A percentile compares a stretch with the other conserved stretches of the same genome.
Evolutionary conservation across 1,140 invertebrate species (phyloP).

Genomic region (Ostrea edulis): DNA sequence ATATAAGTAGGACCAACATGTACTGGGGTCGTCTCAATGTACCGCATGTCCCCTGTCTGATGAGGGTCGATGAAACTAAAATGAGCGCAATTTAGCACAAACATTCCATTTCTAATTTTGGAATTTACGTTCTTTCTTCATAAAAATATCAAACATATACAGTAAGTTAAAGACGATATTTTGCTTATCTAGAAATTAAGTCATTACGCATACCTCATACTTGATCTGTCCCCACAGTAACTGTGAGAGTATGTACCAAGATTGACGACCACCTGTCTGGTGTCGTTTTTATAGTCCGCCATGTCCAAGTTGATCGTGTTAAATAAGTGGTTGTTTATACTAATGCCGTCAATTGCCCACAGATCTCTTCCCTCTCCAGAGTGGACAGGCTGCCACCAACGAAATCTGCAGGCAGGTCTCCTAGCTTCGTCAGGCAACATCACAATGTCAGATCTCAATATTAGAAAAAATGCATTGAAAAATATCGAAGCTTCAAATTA

Average conservation of each 20-base stretch:
- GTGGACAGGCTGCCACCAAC: constrained; percentile 79
- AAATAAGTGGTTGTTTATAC: constrained; percentile 73
- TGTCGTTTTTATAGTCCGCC: constrained; percentile 57
- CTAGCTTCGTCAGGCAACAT: constrained; percentile 70
- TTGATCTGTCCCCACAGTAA: constrained; percentile 73
- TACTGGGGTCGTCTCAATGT: constrained; percentile 77
- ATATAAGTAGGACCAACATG: constrained; percentile 79
- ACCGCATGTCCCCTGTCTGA: constrained; percentile 66
- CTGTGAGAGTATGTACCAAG: constrained; percentile 72
- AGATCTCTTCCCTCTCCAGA: constrained; percentile 79
- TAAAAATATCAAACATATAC: no score
- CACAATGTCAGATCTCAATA: constrained; percentile 74
- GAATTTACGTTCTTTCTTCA: no score
- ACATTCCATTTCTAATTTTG: no score
- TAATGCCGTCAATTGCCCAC: constrained; percentile 80
- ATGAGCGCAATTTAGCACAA: not conserved
- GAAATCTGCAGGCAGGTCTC: constrained; percentile 75
- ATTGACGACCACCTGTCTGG: constrained; percentile 67
- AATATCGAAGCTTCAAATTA: no score
- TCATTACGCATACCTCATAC: constrained; percentile 65
- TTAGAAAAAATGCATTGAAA: not conserved
- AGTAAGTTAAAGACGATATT: no score
- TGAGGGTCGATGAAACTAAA: constrained; percentile 71
- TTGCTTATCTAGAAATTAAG: no score
- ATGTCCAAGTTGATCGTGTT: constrained; percentile 78